Conservation (phyloP, 2,888 invertebrate genomes). For the Eudasyphora cyanicolor region DNA sequence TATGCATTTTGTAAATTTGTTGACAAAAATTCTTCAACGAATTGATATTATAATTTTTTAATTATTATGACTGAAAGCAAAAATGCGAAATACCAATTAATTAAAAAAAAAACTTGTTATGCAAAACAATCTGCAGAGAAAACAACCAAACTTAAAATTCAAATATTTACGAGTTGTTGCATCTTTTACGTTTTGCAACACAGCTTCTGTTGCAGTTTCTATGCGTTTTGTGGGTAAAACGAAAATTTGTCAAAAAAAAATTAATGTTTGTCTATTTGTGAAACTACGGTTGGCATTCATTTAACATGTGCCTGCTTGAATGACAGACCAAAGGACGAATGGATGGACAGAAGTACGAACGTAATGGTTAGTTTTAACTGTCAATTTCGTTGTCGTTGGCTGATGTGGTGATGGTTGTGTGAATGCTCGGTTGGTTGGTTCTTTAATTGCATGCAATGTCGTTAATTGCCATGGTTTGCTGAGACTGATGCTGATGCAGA, state of each 20-base stretch:
- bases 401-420: no score
- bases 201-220: not conserved
- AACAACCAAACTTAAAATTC: no score
- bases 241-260: not conserved
- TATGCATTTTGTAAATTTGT: no score
- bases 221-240: not conserved
- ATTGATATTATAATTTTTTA: no score
- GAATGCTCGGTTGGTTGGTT: no score
- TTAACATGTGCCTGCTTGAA: not conserved
- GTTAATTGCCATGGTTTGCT: not conserved
- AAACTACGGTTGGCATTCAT: not conserved
- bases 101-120: no score
- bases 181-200: conserved; percentile 1
- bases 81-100: no score
- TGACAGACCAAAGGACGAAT: not conserved
- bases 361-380: not conserved
- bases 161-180: not conserved
- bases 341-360: not conserved
- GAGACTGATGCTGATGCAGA: no score
- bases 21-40: no score
- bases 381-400: not conserved
- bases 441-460: no score
- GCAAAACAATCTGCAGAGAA: no score
- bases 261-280: not conserved
- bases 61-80: no score